Evolutionary conservation across 2,113 vertebrate species (phyloP).

Genomic region (Lanius ludovicianus): DNA sequence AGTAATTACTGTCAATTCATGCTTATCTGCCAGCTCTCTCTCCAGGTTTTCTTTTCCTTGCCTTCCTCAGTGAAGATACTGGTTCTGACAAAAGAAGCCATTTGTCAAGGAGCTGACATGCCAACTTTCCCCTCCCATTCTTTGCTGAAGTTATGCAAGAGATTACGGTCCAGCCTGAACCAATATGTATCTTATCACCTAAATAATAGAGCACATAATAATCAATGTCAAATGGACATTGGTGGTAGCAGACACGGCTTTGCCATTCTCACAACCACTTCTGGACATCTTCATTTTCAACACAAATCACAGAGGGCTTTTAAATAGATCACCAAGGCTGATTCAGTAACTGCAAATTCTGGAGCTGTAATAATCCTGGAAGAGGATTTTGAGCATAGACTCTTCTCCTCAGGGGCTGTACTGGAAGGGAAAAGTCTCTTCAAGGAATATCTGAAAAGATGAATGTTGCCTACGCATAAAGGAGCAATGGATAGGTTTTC

Average conservation of each 20-base stretch:
- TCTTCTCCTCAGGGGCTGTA: neutral
- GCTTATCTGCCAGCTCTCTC: constrained; percentile 62
- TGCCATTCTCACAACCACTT: neutral
- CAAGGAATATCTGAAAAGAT: neutral
- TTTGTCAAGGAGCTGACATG: constrained; percentile 47
- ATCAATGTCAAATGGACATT: constrained; percentile 36
- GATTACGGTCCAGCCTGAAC: neutral
- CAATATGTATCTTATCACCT: constrained; percentile 24
- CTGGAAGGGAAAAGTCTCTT: neutral
- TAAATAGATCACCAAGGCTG: neutral
- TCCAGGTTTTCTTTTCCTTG: neutral
- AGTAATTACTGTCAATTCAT: constrained; percentile 66
- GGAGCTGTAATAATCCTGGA: neutral
- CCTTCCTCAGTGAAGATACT: constrained; percentile 46
- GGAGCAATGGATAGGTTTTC: neutral
- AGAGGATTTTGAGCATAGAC: neutral
- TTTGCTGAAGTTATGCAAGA: constrained; percentile 51
- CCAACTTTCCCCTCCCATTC: neutral
- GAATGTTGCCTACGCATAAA: accelerated
- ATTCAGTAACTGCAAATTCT: neutral
- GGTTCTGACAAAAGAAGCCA: constrained; percentile 59
- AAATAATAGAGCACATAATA: constrained; percentile 25
- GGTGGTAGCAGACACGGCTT: neutral
- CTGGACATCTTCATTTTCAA: constrained; percentile 40
- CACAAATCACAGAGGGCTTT: neutral